phyloP scores from a whole-genome alignment of 1,140 invertebrate genomes.

The Drosophila pectinifera region DNA sequence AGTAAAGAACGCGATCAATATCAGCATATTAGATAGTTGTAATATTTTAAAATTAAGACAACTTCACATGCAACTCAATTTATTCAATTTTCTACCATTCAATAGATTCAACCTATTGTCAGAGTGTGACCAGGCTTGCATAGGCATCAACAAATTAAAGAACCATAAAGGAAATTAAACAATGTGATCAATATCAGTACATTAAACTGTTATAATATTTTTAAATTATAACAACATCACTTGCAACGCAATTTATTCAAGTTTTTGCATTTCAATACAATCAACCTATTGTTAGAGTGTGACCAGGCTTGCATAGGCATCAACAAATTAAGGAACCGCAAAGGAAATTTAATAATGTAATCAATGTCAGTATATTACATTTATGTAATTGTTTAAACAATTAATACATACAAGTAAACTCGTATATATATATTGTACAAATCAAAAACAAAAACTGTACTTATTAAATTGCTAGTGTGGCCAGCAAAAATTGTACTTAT shows the following conservation, averaged over 20 bases:
- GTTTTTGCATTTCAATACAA: slow-evolving; percentile 44
- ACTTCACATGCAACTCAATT: not conserved
- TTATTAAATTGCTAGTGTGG: too few relatives aligned
- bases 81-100: too few relatives aligned
- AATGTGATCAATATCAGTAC: not conserved
- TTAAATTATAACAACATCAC: not conserved
- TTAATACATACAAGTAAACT: slow-evolving; percentile 1
- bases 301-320: slow-evolving; percentile 18
- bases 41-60: not conserved
- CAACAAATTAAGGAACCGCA: too few relatives aligned
- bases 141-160: too few relatives aligned
- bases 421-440: too few relatives aligned
- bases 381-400: too few relatives aligned
- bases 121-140: slow-evolving; percentile 21
- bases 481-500: too few relatives aligned
- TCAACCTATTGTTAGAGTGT: slow-evolving; percentile 16
- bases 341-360: too few relatives aligned
- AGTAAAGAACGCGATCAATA: not conserved
- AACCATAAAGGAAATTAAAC: too few relatives aligned
- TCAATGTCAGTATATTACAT: too few relatives aligned
- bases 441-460: too few relatives aligned
- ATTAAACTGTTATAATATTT: not conserved
- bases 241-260: too few relatives aligned
- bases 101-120: slow-evolving; percentile 22
- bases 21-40: not conserved